Conservation (phyloP, 64 coral and sea anemone genomes). For the Stichodactyla helianthus region DNA sequence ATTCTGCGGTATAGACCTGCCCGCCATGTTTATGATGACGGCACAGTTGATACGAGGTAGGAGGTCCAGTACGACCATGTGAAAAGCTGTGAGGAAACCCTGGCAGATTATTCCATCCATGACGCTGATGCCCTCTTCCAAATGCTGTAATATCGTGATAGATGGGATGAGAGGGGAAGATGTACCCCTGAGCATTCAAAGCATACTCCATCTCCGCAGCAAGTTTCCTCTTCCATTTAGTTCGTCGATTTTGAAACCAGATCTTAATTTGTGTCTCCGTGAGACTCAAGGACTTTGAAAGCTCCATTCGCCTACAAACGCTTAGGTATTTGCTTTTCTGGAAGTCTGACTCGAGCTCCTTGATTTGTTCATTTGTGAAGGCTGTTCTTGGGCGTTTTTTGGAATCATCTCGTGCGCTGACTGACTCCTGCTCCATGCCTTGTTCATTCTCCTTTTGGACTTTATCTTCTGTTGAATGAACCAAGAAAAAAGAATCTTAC, state of each 20-base stretch:
- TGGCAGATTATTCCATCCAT: neutral
- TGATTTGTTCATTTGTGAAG: slow-evolving; percentile 89
- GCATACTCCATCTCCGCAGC: slow-evolving; percentile 90
- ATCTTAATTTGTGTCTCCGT: slow-evolving; percentile 99
- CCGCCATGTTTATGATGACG: neutral
- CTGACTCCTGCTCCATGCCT: slow-evolving; percentile 22
- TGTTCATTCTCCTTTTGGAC: neutral
- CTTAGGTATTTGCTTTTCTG: slow-evolving; percentile 97
- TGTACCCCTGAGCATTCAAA: slow-evolving; percentile 60
- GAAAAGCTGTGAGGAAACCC: neutral
- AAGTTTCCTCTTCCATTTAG: slow-evolving; percentile 95
- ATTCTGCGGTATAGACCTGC: neutral
- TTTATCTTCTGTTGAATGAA: neutral
- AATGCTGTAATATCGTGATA: neutral
- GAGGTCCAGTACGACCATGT: neutral
- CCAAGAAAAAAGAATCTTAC: neutral
- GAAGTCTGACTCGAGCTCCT: slow-evolving; percentile 93
- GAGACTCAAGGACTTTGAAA: slow-evolving; percentile 87
- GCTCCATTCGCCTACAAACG: slow-evolving; percentile 93
- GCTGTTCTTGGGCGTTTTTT: slow-evolving; percentile 91
- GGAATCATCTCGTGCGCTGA: slow-evolving; percentile 38
- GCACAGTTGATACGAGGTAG: neutral
- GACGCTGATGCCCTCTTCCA: neutral
- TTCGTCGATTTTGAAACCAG: slow-evolving; percentile 97
- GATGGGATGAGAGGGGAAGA: slow-evolving; percentile 62